These are phyloP conservation scores for Lasioglossum leucozonium DNA, from an alignment of 2,888 invertebrate genomes.

Conservation along the genomic window DNA sequence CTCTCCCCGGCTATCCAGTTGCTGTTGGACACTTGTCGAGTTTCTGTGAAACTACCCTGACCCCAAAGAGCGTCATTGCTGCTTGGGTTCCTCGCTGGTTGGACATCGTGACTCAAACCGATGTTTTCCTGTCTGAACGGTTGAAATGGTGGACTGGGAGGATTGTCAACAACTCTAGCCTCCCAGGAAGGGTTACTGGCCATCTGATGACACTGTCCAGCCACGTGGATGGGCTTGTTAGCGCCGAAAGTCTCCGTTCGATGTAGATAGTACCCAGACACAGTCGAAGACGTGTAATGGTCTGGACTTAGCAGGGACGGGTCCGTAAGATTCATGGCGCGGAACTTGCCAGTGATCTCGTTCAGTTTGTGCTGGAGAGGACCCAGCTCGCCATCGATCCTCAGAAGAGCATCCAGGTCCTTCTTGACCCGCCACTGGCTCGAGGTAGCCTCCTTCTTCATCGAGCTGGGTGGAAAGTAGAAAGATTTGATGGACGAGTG, in stretches of 20 bases:
- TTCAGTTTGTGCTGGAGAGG: conserved; percentile 71
- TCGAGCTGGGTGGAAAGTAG: conserved; percentile 67
- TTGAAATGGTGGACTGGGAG: too few relatives aligned
- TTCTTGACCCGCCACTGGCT: conserved; percentile 47
- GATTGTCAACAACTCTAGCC: background rate
- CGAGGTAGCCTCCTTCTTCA: conserved; percentile 4
- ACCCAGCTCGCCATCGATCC: conserved; percentile 72
- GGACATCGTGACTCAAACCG: background rate
- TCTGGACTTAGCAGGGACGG: background rate
- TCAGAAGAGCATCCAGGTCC: conserved; percentile 64
- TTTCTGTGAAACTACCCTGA: background rate
- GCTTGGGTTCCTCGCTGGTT: background rate
- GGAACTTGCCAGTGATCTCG: conserved; percentile 68
- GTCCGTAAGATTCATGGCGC: conserved; percentile 63
- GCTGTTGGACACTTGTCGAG: background rate
- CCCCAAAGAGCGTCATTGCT: background rate
- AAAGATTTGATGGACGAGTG: conserved; percentile 71
- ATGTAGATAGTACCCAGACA: conserved; percentile 36
- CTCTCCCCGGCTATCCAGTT: background rate
- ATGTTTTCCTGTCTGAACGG: background rate
- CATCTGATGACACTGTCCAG: background rate
- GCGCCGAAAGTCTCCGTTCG: conserved; percentile 26
- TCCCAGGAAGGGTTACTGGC: background rate
- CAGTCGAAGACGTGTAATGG: conserved; percentile 18
- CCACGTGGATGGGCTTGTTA: background rate